Evolutionary conservation across 2,113 vertebrate genomes (phyloP).

Genomic region (Scartelaos histophorus): DNA sequence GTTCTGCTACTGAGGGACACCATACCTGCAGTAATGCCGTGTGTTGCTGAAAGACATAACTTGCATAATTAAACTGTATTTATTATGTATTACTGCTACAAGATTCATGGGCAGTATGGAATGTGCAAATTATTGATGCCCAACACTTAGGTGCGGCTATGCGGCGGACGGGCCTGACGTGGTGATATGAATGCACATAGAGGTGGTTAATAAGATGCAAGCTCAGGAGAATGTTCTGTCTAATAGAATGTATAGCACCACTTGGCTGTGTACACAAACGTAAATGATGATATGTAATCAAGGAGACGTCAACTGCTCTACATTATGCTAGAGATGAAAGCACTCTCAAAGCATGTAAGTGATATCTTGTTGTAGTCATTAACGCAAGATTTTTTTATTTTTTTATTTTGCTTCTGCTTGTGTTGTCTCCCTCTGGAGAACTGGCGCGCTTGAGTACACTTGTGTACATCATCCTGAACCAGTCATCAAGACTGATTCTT

Average conservation of each 20-base stretch:
- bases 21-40: neutral
- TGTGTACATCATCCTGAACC: no score
- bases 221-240: neutral
- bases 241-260: neutral
- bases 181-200: neutral
- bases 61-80: neutral
- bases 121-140: constrained; percentile 7
- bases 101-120: constrained; percentile 6
- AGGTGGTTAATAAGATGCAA: neutral
- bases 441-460: no score
- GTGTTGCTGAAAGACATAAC: neutral
- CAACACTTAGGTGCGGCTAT: neutral
- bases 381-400: neutral
- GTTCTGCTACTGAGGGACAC: no score
- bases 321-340: neutral
- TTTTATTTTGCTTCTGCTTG: no score
- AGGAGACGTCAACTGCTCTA: neutral
- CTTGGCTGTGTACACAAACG: neutral
- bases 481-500: no score
- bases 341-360: neutral
- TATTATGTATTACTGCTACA: neutral
- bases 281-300: neutral
- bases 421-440: no score
- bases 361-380: neutral
- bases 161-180: neutral